Base-by-base conservation (phyloP, 2,888 invertebrate genomes). In the Drosophila falleni region DNA sequence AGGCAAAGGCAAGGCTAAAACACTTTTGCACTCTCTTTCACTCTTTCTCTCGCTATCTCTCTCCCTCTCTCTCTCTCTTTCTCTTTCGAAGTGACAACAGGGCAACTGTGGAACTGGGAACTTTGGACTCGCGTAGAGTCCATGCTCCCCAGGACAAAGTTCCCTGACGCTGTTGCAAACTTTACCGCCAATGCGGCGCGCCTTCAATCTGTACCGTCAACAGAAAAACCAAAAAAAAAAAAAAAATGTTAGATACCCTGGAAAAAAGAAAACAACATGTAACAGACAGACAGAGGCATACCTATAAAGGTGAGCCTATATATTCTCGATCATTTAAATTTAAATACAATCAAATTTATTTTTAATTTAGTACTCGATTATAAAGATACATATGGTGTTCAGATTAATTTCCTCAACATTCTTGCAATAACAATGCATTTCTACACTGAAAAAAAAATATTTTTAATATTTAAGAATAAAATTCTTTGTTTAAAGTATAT, bases 111-210 rank as follows among this genome's bases (percentile, higher is more conserved):
- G 35, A 60, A 51, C 41, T 55, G 15, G 37, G 19, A 33, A 54
- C 26, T 37, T 50, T 35, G 50, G 50, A 35, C 44, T 56, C 19
- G 35, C 5, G 55, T 44, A 33, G 44, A 46, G 58, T 46, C 39
- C 58, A 47, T 58, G 39, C 39, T 49, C 16, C 46, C 56, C 58
- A 74, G 51, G 63, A 78, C 71, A 88, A 88, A 84, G 84, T 86
- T 88, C 75, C 68, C 42, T 71, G 80, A 70, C 74, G 80, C 78
- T 78, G 65, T 78, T 70, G 74, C 82, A 85, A 85, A 85, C 81
- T 85, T 85, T 87, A 81, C 84, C 85, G 85, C 84, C 85, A 89
- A 79, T 87, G 85, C 89, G 85, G 81, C 85, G 89, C 84, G 76
- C 70, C 73, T 72, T 83, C 79, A 86, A 88, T 83, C 87, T 89